These are phyloP conservation scores for Trachelus stipa DNA, from an alignment of 2,888 invertebrate species.

Conservation along the genomic window DNA sequence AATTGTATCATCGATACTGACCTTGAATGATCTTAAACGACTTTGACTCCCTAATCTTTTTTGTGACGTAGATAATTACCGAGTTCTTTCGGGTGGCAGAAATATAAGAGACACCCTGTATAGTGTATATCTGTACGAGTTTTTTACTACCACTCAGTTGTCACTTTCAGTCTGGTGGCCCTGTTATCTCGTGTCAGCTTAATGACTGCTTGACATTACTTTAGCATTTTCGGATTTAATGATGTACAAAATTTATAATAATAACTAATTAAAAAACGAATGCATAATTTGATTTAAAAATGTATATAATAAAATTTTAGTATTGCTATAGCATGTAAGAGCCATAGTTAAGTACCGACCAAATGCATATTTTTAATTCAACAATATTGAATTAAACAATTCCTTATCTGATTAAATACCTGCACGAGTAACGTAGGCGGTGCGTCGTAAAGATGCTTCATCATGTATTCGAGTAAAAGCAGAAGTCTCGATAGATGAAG, in stretches of 20 bases:
- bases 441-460: slow-evolving; percentile 95
- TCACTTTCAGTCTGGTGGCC: slow-evolving; percentile 61
- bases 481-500: slow-evolving; percentile 86
- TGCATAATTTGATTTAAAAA: slow-evolving; percentile 5
- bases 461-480: slow-evolving; percentile 91
- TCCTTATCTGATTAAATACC: slow-evolving; percentile 67
- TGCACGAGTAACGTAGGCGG: slow-evolving; percentile 88
- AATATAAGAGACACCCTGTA: too few relatives aligned
- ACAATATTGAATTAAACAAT: background rate
- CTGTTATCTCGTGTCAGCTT: slow-evolving; percentile 57
- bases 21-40: too few relatives aligned
- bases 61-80: too few relatives aligned
- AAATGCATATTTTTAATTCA: slow-evolving; percentile 16
- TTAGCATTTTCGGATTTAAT: slow-evolving; percentile 50
- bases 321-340: background rate
- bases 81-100: too few relatives aligned
- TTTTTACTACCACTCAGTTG: slow-evolving; percentile 63
- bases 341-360: slow-evolving; percentile 7
- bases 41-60: too few relatives aligned
- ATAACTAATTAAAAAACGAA: background rate
- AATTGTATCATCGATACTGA: too few relatives aligned
- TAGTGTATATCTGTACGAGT: slow-evolving; percentile 51
- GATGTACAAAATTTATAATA: background rate
- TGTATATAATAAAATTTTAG: background rate
- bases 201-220: slow-evolving; percentile 39